Conservation (phyloP, 2,888 invertebrate species). For the Psococerastis gibbosa region DNA sequence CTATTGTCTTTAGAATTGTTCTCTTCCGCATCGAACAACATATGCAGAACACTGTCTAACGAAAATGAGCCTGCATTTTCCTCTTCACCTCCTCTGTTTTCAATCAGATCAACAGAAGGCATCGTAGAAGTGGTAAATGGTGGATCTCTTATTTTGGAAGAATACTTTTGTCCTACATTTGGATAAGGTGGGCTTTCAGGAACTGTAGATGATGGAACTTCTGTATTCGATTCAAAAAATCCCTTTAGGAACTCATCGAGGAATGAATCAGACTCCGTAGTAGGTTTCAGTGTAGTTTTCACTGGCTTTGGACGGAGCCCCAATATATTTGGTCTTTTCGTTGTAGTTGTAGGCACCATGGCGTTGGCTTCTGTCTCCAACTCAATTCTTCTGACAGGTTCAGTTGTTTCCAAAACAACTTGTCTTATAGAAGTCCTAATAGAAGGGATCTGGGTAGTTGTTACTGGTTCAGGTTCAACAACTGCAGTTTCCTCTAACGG, state of each 20-base stretch:
- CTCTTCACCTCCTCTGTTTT: background rate
- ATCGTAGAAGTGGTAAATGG: background rate
- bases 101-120: background rate
- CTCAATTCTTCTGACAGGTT: background rate
- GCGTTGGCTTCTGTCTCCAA: background rate
- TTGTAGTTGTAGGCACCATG: background rate
- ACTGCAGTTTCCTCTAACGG: background rate
- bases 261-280: slow-evolving; percentile 5
- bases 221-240: background rate
- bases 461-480: background rate
- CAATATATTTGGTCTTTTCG: slow-evolving; percentile 1
- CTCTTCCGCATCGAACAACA: background rate
- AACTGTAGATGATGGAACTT: background rate
- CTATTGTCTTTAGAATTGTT: background rate
- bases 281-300: background rate
- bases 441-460: background rate
- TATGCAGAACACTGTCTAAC: background rate
- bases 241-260: slow-evolving; percentile 6
- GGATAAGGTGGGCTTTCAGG: background rate
- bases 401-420: background rate
- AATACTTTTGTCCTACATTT: background rate
- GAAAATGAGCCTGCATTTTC: slow-evolving; percentile 1
- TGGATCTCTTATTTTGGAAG: slow-evolving; percentile 1
- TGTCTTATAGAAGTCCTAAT: background rate
- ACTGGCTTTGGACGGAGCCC: background rate